Conservation (phyloP, 2,113 vertebrate species). For the Lonchura striata region DNA sequence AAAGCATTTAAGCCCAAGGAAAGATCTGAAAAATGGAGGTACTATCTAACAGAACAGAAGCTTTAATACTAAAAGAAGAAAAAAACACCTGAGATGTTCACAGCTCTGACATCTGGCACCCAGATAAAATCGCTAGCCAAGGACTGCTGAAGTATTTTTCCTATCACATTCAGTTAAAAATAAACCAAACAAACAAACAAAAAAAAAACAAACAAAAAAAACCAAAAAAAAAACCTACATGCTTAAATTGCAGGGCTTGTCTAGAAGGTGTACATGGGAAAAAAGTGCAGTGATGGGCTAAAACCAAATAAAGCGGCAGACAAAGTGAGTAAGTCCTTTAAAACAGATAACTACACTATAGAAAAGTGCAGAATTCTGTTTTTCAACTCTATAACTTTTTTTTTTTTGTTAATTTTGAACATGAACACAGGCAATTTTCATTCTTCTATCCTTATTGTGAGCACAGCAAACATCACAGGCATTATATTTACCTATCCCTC, state of each 20-base stretch:
- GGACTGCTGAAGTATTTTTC: not conserved
- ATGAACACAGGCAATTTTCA: not conserved
- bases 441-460: not conserved
- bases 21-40: not conserved
- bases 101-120: not conserved
- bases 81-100: not conserved
- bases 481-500: not conserved
- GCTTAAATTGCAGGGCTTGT: not conserved
- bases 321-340: not conserved
- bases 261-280: not conserved
- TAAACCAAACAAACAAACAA: not conserved
- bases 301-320: not conserved
- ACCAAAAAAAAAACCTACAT: not conserved
- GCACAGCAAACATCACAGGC: not conserved
- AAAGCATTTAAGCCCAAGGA: not conserved
- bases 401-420: not conserved
- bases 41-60: not conserved
- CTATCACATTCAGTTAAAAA: not conserved
- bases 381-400: not conserved
- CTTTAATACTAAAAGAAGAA: not conserved
- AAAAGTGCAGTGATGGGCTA: not conserved
- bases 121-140: not conserved
- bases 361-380: not conserved
- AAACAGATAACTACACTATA: accelerated
- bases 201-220: not conserved